Conservation (phyloP, 2,797 vertebrate species). For the Trachurus trachurus region DNA sequence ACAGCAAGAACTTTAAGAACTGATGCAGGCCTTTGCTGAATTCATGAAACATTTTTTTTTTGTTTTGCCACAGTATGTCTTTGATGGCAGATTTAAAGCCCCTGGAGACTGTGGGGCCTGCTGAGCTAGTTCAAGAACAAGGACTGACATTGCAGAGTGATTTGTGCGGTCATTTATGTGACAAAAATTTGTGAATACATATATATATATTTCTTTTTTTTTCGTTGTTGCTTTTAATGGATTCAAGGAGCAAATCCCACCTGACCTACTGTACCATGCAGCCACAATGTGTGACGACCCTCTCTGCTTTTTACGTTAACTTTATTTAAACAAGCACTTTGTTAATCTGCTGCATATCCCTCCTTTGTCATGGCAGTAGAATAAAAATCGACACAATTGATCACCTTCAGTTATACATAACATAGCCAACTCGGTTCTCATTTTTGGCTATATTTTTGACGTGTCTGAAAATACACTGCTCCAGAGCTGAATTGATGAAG, state of each 20-base stretch:
- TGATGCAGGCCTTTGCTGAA: not conserved
- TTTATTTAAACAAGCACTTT: no score
- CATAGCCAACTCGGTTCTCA: not conserved
- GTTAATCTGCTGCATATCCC: no score
- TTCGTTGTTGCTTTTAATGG: not conserved
- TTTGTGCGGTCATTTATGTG: not conserved
- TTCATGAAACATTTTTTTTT: not conserved
- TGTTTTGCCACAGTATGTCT: not conserved
- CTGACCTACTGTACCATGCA: not conserved
- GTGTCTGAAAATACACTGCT: not conserved
- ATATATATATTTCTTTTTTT: not conserved
- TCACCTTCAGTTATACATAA: no score
- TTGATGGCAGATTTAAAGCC: not conserved
- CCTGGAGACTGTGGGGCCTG: not conserved
- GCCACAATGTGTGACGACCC: not conserved
- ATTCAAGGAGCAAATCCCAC: not conserved
- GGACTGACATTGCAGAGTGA: not conserved
- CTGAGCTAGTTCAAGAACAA: not conserved
- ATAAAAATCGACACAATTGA: not conserved
- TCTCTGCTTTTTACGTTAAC: no score
- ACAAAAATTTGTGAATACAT: not conserved
- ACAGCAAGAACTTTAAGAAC: not conserved
- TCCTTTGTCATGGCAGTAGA: no score
- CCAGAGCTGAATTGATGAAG: no score
- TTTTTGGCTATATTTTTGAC: not conserved